Evolutionary conservation across 2,113 vertebrate genomes (phyloP), one percentile per base, ranked within the genome.

Genomic region (Anser brachyrhynchus): DNA sequence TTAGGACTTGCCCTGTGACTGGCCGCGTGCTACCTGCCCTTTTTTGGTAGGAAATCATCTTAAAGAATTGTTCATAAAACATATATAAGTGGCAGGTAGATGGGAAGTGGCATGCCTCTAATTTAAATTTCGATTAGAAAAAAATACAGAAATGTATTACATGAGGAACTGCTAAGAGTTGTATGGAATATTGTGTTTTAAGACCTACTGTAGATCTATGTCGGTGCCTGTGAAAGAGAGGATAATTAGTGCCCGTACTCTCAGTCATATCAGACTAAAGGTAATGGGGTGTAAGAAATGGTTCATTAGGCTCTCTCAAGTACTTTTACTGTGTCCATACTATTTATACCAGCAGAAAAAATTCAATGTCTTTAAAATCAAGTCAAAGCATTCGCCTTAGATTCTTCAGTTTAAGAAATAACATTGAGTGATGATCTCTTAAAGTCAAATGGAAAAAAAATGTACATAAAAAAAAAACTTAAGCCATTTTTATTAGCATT

Each of bases 231-330:
- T 96, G 96, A 97, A 95, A 98, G 96, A 97, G 97, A 98, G 97
- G 97, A 96, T 98, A 98, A 98, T 98, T 98, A 98, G 98, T 95
- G 96, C 94, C 97, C 70, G 65, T 97, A 97, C 97, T 98, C 97
- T 98, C 97, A 96, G 98, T 98, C 98, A 98, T 98, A 98, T 97
- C 98, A 98, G 98, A 98, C 98, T 97, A 97, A 98, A 98, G 98
- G 98, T 98, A 98, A 98, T 98, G 98, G 98, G 98, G 97, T 98
- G 98, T 98, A 98, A 98, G 98, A 98, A 98, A 98, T 97, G 98
- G 98, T 98, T 98, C 98, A 98, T 98, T 98, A 98, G 98, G 96
- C 96, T 97, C 97, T 97, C 97, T 98, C 97, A 98, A 98, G 98
- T 98, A 98, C 98, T 98, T 98, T 98, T 97, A 98, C 98, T 98